These are phyloP conservation scores for Steinernema hermaphroditum DNA, from an alignment of 2,888 invertebrate genomes.

Conservation along the genomic window DNA sequence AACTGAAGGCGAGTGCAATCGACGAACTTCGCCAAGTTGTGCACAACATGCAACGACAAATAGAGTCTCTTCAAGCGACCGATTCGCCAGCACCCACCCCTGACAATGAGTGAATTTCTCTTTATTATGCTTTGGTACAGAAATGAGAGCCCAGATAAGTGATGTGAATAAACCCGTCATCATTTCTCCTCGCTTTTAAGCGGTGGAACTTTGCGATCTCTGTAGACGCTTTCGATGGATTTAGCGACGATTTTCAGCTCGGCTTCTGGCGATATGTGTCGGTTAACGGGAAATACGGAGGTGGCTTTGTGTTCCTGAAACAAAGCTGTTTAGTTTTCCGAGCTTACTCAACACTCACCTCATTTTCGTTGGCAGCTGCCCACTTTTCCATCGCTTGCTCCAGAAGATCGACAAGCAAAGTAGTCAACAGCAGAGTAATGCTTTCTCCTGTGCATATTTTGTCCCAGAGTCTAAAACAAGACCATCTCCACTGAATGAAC, in stretches of 20 bases:
- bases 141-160: neutral
- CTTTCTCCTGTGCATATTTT: slow-evolving; percentile 11
- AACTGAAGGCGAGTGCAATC: slow-evolving; percentile 56
- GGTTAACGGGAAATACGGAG: slow-evolving; percentile 17
- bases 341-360: neutral
- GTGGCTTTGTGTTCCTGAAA: slow-evolving; percentile 1
- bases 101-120: neutral
- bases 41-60: slow-evolving; percentile 35
- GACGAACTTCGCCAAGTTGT: slow-evolving; percentile 55
- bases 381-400: slow-evolving; percentile 1
- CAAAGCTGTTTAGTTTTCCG: neutral
- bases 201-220: neutral
- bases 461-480: slow-evolving; percentile 1
- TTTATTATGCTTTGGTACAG: neutral
- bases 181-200: neutral
- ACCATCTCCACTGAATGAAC: neutral
- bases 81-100: neutral
- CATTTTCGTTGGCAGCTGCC: neutral
- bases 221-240: neutral
- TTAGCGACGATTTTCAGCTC: slow-evolving; percentile 11
- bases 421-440: neutral
- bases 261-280: neutral
- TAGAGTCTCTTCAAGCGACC: slow-evolving; percentile 9
- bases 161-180: neutral
- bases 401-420: neutral